phyloP scores from a whole-genome alignment of 1,140 invertebrate genomes.

The Drosophila teissieri region DNA sequence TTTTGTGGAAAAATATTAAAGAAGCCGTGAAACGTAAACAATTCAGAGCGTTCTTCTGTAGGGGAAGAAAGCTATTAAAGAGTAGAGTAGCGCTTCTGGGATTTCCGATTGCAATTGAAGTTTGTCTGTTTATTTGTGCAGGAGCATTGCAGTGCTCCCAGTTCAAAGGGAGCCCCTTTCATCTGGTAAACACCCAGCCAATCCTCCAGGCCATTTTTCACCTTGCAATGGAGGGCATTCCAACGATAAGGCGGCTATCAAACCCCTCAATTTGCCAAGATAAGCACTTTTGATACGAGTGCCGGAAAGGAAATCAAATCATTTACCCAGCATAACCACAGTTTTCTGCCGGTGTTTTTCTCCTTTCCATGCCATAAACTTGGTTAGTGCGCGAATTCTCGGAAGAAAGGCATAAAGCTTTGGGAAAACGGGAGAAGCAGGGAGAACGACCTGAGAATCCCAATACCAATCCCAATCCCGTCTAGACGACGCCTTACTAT shows the following conservation, averaged over 20 bases:
- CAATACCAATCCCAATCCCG: conserved; percentile 1
- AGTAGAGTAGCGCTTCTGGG: conserved; percentile 42
- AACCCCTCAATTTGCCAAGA: conserved; percentile 25
- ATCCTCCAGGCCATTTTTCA: not conserved
- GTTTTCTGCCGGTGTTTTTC: conserved; percentile 36
- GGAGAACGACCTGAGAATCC: conserved; percentile 13
- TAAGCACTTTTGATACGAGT: conserved; percentile 52
- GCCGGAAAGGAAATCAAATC: conserved; percentile 58
- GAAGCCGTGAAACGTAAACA: conserved; percentile 27
- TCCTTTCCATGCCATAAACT: conserved; percentile 9
- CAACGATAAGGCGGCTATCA: conserved; percentile 31
- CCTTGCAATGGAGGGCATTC: not conserved
- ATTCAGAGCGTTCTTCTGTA: not conserved
- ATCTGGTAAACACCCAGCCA: conserved; percentile 19
- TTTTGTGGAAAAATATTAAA: conserved; percentile 31
- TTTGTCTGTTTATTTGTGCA: conserved; percentile 75
- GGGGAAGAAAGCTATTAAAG: conserved; percentile 52
- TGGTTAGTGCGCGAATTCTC: conserved; percentile 42
- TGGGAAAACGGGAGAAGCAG: conserved; percentile 8
- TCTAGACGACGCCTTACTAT: conserved; percentile 46
- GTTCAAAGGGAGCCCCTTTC: conserved; percentile 46
- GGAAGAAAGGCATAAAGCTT: conserved; percentile 36
- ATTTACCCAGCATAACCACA: conserved; percentile 62
- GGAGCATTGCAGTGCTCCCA: conserved; percentile 15
- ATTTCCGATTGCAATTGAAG: conserved; percentile 71